Conservation (phyloP, 2,113 vertebrate species). For the Isichthys henryi region DNA sequence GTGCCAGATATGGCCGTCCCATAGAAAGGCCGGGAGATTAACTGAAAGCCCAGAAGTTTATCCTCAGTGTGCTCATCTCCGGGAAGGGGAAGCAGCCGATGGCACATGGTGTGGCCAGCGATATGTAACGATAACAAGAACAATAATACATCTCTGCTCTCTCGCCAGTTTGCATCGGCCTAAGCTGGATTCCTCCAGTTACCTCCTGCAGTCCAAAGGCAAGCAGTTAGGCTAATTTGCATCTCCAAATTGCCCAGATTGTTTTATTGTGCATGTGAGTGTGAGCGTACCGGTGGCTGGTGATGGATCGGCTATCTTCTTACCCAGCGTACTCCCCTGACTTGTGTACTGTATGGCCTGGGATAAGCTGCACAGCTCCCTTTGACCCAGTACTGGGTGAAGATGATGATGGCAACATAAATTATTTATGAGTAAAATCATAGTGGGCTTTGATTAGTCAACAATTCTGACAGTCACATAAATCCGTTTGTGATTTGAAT, state of each 20-base stretch:
- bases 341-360: not conserved
- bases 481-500: not conserved
- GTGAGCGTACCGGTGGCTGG: not conserved
- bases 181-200: not conserved
- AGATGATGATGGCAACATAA: not conserved
- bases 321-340: not conserved
- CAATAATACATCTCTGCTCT: not conserved
- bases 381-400: not conserved
- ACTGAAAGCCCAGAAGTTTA: not conserved
- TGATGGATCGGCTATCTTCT: not conserved
- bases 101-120: not conserved
- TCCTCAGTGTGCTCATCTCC: not conserved
- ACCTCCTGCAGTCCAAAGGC: not conserved
- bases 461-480: not conserved
- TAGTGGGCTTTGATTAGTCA: not conserved
- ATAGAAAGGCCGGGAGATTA: slow-evolving; percentile 17
- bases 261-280: not conserved
- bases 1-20: slow-evolving; percentile 16
- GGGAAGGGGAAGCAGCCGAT: not conserved
- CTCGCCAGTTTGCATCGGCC: not conserved
- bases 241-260: not conserved
- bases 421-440: not conserved
- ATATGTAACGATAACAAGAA: not conserved
- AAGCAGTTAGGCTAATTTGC: not conserved
- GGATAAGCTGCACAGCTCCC: not conserved